Evolutionary conservation across 2,888 invertebrate species (phyloP).

Genomic region (Eristalis intricaria): DNA sequence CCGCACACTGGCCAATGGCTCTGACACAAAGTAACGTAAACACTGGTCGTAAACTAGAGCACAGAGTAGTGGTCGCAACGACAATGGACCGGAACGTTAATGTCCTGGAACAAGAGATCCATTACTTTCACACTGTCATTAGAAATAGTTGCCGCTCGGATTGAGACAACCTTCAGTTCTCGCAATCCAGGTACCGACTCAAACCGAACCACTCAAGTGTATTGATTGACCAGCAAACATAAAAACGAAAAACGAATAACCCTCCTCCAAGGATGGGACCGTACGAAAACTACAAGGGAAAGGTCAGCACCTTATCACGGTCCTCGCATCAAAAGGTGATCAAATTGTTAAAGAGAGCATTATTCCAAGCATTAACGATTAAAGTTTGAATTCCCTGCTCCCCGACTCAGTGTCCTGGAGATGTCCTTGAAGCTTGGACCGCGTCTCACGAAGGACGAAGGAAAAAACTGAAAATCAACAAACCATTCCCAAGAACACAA

Average conservation of each 20-base stretch:
- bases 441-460: background rate
- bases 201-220: background rate
- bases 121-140: slow-evolving; percentile 11
- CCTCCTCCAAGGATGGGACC: background rate
- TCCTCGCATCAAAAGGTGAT: background rate
- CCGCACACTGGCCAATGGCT: background rate
- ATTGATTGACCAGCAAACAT: background rate
- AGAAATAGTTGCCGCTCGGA: background rate
- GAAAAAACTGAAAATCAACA: slow-evolving; percentile 5
- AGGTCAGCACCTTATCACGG: background rate
- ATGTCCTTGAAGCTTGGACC: slow-evolving; percentile 28
- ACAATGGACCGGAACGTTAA: slow-evolving; percentile 14
- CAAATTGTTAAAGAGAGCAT: slow-evolving; percentile 9
- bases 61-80: background rate
- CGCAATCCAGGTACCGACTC: background rate
- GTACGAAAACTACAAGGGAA: background rate
- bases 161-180: background rate
- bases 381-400: slow-evolving; percentile 4
- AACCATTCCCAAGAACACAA: slow-evolving; percentile 39
- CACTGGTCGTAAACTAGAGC: slow-evolving; percentile 2
- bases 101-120: slow-evolving; percentile 26
- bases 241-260: background rate
- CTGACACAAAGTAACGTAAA: slow-evolving; percentile 17
- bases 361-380: background rate
- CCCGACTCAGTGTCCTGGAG: too few relatives aligned